Base-by-base conservation (phyloP, 2,888 invertebrate genomes). In the Tipula confusa region DNA sequence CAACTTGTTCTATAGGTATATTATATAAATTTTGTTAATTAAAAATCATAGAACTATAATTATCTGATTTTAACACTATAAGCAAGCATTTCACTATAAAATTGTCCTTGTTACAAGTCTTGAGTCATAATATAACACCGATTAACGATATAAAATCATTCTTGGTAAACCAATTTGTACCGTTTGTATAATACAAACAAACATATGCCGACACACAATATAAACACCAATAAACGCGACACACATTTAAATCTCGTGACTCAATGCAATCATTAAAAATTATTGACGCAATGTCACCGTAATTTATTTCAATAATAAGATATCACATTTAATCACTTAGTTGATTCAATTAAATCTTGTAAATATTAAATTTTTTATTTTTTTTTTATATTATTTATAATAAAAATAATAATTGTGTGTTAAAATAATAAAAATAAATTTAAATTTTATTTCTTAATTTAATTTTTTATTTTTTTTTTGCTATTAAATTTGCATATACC, bases 371-470 rank as follows among this genome's bases (percentile, higher is more conserved):
- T n/a, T 64, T 24, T 64, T 2, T 64, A 24, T 64, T 64, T 64
- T 24, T 64, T 64, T 9, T 64, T 64, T 24, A 9, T 64, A 3
- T 64, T 64, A 24, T 64, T 64, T 24, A 11, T 43, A 43, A 43
- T 43, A 43, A 43, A 1, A 43, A 15, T 43, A n/a, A n/a, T n/a
- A n/a, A 15, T 43, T 43, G 43, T 43, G 43, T 43, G 43, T 43
- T 43, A 43, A 43, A 43, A 64, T 24, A 64, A 64, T 64, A 64
- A 64, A 64, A 24, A 24, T 64, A 64, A 64, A 64, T n/a, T 64
- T 64, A 64, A 24, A 64, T 64, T 64, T 64, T 64, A 64, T 64
- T 64, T 64, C 64, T 64, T 64, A 64, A 64, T 64, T 64, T 64
- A 64, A 64, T 7, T 64, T 64, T n/a, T n/a, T n/a, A n/a, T n/a